Conservation (phyloP, 1,140 invertebrate species). For the Lasioglossum baleicum region DNA sequence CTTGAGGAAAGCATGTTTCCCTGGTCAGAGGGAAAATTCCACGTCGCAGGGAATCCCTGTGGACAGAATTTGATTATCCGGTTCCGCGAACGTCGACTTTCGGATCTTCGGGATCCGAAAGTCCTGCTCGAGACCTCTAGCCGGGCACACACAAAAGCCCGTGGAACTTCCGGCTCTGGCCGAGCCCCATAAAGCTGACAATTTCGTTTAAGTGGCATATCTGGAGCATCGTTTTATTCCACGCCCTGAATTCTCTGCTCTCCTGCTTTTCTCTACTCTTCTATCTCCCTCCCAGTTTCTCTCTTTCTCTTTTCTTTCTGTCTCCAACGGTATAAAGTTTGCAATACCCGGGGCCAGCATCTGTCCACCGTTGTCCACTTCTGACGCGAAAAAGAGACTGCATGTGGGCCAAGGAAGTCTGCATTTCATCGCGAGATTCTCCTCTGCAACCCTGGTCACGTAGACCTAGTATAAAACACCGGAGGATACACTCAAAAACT, state of each 20-base stretch:
- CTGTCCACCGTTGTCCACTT: constrained; percentile 13
- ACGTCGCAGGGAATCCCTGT: not conserved
- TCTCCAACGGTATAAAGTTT: constrained; percentile 5
- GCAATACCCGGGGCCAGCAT: constrained; percentile 3
- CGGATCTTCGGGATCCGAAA: too few relatives aligned
- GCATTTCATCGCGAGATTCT: not conserved
- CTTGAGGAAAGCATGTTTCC: not conserved
- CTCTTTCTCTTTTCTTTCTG: too few relatives aligned
- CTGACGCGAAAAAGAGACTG: not conserved
- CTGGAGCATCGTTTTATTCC: constrained; percentile 34
- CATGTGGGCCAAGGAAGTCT: not conserved
- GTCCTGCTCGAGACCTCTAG: too few relatives aligned
- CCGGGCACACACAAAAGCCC: not conserved
- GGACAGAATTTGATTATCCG: not conserved
- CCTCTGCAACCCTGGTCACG: constrained; percentile 5
- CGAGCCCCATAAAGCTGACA: constrained; percentile 24
- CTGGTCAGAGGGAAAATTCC: not conserved
- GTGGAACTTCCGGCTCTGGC: not conserved
- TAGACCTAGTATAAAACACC: constrained; percentile 11
- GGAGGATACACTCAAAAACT: constrained; percentile 1
- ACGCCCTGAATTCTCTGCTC: constrained; percentile 17
- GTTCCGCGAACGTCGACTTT: not conserved
- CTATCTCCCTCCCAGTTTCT: not conserved
- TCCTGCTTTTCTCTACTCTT: not conserved
- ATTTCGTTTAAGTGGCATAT: constrained; percentile 45